phyloP scores from a whole-genome alignment of 2,797 vertebrate genomes.

The Staurois parvus region DNA sequence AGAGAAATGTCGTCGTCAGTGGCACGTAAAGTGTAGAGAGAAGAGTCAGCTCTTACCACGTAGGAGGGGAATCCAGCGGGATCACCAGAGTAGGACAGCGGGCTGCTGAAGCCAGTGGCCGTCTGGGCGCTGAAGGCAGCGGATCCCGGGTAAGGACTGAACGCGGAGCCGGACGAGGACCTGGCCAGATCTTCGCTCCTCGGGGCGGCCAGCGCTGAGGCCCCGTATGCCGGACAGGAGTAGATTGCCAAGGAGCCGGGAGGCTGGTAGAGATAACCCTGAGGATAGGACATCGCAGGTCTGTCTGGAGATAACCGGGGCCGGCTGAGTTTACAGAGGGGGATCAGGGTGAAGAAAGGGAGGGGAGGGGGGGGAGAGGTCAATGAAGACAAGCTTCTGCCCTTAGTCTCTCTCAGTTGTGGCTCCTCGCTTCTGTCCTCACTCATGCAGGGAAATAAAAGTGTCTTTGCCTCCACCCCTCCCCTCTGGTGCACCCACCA shows the following conservation, averaged over 20 bases:
- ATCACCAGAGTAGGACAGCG: constrained; percentile 92
- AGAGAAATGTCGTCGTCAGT: constrained; percentile 40
- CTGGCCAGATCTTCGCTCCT: constrained; percentile 90
- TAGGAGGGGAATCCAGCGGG: constrained; percentile 95
- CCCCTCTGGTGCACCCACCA: constrained; percentile 46
- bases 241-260: constrained; percentile 97
- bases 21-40: too few species aligned
- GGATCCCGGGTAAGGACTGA: constrained; percentile 96
- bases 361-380: constrained; percentile 42
- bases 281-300: constrained; percentile 96
- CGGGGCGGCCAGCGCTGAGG: constrained; percentile 91
- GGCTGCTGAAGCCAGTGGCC: constrained; percentile 91
- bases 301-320: constrained; percentile 67
- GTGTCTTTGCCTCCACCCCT: constrained; percentile 55
- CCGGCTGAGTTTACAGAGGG: constrained; percentile 44
- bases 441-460: constrained; percentile 59
- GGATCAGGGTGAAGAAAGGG: constrained; percentile 66
- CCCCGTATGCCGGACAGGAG: constrained; percentile 94
- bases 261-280: constrained; percentile 99
- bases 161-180: constrained; percentile 93
- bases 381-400: constrained; percentile 67
- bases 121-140: constrained; percentile 93
- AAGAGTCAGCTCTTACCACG: constrained; percentile 83
- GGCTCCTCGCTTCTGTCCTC: constrained; percentile 52
- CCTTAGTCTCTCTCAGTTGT: constrained; percentile 67